These are phyloP conservation scores for Linyphia triangularis DNA, from an alignment of 2,888 invertebrate species.

Conservation along the genomic window DNA sequence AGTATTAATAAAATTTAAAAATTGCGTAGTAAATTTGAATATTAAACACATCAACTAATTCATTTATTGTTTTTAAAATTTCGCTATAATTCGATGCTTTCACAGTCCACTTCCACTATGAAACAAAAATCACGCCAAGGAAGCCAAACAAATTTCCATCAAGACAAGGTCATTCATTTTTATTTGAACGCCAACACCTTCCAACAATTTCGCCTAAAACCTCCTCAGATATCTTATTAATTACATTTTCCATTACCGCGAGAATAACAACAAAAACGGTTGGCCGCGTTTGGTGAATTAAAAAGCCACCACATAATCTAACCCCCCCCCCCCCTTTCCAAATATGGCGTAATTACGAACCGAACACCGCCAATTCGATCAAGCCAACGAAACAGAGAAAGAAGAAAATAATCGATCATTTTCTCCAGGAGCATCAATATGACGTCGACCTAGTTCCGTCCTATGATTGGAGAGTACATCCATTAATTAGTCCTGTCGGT, in stretches of 20 bases:
- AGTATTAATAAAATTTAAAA: too few relatives aligned
- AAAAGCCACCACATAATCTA: slow-evolving; percentile 39
- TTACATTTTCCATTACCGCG: slow-evolving; percentile 36
- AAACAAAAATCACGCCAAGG: background rate
- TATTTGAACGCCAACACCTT: background rate
- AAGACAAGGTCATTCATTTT: background rate
- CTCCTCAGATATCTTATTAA: slow-evolving; percentile 29
- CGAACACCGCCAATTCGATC: slow-evolving; percentile 34
- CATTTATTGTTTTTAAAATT: too few relatives aligned
- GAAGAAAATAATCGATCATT: slow-evolving; percentile 54
- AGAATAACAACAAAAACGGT: slow-evolving; percentile 7
- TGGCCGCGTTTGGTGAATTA: slow-evolving; percentile 24
- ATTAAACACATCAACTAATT: too few relatives aligned
- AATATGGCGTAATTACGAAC: slow-evolving; percentile 49
- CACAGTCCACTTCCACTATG: too few relatives aligned
- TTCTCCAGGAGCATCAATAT: slow-evolving; percentile 55
- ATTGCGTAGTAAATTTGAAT: too few relatives aligned
- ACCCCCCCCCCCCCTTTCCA: too few relatives aligned
- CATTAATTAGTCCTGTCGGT: slow-evolving; percentile 54
- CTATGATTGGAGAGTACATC: slow-evolving; percentile 40
- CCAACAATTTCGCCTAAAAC: background rate
- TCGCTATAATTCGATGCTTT: too few relatives aligned
- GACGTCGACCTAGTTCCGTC: slow-evolving; percentile 60
- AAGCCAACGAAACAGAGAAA: slow-evolving; percentile 6
- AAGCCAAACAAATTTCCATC: background rate